phyloP scores from a whole-genome alignment of 2,797 vertebrate genomes.

The Parauchenoglanis punctatus region DNA sequence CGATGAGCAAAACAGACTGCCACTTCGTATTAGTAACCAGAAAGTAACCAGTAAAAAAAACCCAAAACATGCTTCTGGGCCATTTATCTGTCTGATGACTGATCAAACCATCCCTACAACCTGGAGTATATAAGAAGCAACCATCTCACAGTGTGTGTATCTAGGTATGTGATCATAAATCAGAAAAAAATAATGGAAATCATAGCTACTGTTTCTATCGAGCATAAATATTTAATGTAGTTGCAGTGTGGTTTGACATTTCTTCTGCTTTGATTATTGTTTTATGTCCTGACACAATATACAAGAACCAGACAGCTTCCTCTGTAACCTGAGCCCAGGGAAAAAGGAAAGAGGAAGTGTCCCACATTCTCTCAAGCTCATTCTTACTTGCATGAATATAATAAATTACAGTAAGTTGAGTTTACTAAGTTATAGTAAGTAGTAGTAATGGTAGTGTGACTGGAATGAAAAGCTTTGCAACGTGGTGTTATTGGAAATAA shows the following conservation, averaged over 20 bases:
- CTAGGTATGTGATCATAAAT: neutral
- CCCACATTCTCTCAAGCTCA: neutral
- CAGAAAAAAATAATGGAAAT: neutral
- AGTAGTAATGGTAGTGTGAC: neutral
- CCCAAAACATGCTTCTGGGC: neutral
- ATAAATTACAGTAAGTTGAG: neutral
- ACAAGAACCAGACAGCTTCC: constrained; percentile 30
- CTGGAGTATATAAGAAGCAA: neutral
- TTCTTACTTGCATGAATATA: neutral
- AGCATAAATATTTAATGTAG: neutral
- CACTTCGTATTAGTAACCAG: neutral
- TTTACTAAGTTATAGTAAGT: neutral
- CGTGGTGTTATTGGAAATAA: too few species aligned
- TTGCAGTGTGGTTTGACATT: neutral
- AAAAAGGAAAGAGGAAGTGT: constrained; percentile 6
- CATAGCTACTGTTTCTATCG: neutral
- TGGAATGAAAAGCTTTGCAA: neutral
- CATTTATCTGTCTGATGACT: neutral
- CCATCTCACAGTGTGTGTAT: neutral
- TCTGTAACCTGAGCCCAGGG: neutral
- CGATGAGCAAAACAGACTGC: neutral
- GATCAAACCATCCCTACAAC: neutral
- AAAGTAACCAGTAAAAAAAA: neutral
- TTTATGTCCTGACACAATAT: neutral
- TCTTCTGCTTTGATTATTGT: constrained; percentile 8